Percentiles rank a stretch among this genome's conserved stretches.
These are phyloP conservation scores for Chelidonichthys spinosus DNA, from an alignment of 2,797 vertebrate species.

Conservation along the genomic window DNA sequence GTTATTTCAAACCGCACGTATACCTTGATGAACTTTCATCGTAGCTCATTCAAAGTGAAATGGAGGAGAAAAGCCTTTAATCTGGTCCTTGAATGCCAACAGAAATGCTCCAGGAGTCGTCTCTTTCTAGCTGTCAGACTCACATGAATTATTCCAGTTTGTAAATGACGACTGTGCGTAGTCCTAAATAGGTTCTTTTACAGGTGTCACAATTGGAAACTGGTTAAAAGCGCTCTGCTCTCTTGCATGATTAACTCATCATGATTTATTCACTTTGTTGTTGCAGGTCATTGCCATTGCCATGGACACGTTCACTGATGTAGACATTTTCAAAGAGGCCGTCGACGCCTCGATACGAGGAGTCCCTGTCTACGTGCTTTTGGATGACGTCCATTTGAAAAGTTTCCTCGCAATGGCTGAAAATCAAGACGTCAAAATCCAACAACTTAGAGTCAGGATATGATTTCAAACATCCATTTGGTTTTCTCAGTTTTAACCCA, in stretches of 20 bases:
- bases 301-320: conserved; percentile 97
- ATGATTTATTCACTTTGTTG: conserved; percentile 42
- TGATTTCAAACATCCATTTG: background rate
- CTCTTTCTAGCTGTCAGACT: background rate
- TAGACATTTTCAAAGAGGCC: conserved; percentile 95
- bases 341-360: conserved; percentile 92
- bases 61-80: background rate
- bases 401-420: conserved; percentile 93
- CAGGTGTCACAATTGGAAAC: background rate
- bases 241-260: background rate
- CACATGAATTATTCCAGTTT: background rate
- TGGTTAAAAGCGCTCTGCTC: background rate
- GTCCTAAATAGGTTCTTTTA: background rate
- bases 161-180: background rate
- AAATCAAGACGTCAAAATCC: conserved; percentile 91
- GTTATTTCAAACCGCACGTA: background rate
- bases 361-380: conserved; percentile 92
- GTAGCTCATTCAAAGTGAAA: background rate
- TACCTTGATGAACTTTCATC: background rate
- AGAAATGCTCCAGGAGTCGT: background rate
- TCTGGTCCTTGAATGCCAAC: background rate
- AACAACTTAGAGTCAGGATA: conserved; percentile 91
- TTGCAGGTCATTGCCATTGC: conserved; percentile 93
- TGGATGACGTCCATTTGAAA: conserved; percentile 90
- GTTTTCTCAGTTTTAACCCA: background rate